Percentiles rank a stretch among this genome's conserved stretches.
Evolutionary conservation across 2,888 invertebrate species (phyloP).

Genomic region (Dusona sp.): DNA sequence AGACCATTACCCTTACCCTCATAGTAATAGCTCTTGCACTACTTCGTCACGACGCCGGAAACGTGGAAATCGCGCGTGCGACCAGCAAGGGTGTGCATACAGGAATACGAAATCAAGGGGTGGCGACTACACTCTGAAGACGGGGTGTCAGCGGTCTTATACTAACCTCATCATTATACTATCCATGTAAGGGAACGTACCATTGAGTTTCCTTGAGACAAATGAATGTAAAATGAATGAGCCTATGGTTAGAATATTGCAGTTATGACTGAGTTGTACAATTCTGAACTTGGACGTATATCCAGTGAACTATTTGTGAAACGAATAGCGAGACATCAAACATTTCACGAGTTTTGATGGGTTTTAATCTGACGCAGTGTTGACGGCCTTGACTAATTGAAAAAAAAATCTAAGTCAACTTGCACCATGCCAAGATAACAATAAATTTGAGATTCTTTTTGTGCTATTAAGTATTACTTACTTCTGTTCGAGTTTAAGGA

Average conservation of each 20-base stretch:
- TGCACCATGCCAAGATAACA: not conserved
- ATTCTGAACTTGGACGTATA: not conserved
- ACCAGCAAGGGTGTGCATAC: not conserved
- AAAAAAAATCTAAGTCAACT: too few relatives aligned
- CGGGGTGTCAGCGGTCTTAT: conserved; percentile 11
- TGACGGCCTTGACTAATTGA: too few relatives aligned
- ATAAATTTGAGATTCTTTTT: not conserved
- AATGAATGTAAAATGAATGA: not conserved
- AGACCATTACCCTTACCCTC: conserved; percentile 58
- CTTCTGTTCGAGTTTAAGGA: too few relatives aligned
- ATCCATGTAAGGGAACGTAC: not conserved
- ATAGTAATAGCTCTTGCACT: conserved; percentile 49
- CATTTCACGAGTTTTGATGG: not conserved
- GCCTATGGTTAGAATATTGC: not conserved
- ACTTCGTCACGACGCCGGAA: conserved; percentile 48
- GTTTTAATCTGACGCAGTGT: too few relatives aligned
- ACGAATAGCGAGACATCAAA: not conserved
- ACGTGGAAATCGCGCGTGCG: conserved; percentile 53
- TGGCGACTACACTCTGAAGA: conserved; percentile 5
- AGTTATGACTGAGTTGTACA: not conserved
- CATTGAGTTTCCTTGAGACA: not conserved
- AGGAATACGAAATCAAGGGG: conserved; percentile 44
- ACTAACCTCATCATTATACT: conserved; percentile 8
- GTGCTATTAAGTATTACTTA: not conserved
- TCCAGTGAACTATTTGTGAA: too few relatives aligned